Conservation (phyloP, 1,140 invertebrate species). For the Trichogramma pretiosum region DNA sequence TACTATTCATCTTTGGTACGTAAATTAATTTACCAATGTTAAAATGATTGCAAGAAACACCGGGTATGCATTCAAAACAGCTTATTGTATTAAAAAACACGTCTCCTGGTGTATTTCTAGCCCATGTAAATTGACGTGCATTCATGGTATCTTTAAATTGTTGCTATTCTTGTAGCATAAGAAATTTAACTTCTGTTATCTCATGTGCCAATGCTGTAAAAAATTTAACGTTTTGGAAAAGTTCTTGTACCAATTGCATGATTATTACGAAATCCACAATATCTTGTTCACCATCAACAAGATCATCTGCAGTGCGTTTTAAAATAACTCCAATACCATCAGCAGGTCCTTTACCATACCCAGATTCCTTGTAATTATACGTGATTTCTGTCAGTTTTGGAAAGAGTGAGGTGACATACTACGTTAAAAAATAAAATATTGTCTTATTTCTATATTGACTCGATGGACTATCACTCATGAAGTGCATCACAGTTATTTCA, state of each 20-base stretch:
- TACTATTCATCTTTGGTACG: too few species aligned
- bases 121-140: neutral
- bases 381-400: neutral
- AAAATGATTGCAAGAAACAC: neutral
- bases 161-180: neutral
- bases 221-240: neutral
- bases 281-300: constrained; percentile 11
- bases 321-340: constrained; percentile 14
- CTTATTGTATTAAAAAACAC: neutral
- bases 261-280: neutral
- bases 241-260: neutral
- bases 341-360: constrained; percentile 17
- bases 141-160: neutral
- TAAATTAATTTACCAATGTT: too few species aligned
- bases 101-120: neutral
- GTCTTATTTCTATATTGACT: neutral
- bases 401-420: neutral
- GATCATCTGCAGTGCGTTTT: neutral
- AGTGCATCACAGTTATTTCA: neutral
- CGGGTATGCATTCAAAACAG: neutral
- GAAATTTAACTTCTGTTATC: neutral
- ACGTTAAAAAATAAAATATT: neutral
- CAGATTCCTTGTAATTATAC: neutral
- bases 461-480: neutral
- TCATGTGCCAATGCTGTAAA: neutral